These are phyloP conservation scores for Macquaria australasica DNA, from an alignment of 2,113 vertebrate species.

Conservation along the genomic window DNA sequence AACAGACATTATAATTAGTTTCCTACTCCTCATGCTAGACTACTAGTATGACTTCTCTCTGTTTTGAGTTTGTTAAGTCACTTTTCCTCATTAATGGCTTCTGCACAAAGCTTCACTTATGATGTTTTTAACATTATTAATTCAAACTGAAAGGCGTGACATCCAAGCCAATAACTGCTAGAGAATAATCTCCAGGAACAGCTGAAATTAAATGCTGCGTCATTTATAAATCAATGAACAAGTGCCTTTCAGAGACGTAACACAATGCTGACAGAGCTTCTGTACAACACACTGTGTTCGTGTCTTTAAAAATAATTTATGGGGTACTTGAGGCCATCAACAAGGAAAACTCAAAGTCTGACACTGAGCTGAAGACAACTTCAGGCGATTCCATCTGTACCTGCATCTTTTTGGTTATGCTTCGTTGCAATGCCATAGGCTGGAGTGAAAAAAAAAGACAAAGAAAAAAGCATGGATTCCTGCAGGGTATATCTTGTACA, in stretches of 20 bases:
- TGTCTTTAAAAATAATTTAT: constrained; percentile 13
- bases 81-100: neutral
- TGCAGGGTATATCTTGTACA: constrained; percentile 19
- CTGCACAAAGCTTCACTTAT: constrained; percentile 9
- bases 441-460: neutral
- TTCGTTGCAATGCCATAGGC: neutral
- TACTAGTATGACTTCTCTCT: neutral
- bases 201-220: constrained; percentile 63
- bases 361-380: neutral
- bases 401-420: neutral
- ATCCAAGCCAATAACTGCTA: constrained; percentile 55
- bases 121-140: constrained; percentile 59
- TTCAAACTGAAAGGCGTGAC: constrained; percentile 58
- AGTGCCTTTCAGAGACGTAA: constrained; percentile 59
- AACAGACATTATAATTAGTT: neutral
- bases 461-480: neutral
- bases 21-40: neutral
- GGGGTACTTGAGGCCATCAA: neutral
- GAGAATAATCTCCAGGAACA: constrained; percentile 55
- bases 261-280: constrained; percentile 20
- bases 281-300: neutral
- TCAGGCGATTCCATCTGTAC: constrained; percentile 4
- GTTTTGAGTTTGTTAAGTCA: neutral
- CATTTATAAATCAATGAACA: constrained; percentile 71
- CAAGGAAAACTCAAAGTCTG: neutral